Percentiles rank a stretch among this genome's conserved stretches.
phyloP scores from a whole-genome alignment of 1,140 invertebrate species.

The Vanessa tameamea region DNA sequence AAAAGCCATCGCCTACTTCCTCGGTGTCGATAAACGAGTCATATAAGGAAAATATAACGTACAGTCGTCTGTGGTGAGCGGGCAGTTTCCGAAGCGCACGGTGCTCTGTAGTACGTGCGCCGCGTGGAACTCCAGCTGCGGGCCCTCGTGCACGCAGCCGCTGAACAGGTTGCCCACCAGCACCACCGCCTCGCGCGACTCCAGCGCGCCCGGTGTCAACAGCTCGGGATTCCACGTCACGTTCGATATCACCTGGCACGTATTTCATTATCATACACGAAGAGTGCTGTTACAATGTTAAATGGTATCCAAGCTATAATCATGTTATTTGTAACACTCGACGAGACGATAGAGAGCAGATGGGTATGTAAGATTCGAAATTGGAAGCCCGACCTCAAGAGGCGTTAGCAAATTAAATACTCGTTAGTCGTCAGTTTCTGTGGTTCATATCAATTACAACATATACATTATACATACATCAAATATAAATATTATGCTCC shows the following conservation, averaged over 20 bases:
- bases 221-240: constrained; percentile 88
- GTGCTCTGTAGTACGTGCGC: constrained; percentile 83
- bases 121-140: constrained; percentile 88
- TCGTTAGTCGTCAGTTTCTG: background rate
- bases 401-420: too few relatives aligned
- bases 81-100: constrained; percentile 88
- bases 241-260: constrained; percentile 86
- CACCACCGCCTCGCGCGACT: constrained; percentile 83
- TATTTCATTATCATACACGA: too few relatives aligned
- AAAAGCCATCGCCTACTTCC: too few relatives aligned
- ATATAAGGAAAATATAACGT: constrained; percentile 53
- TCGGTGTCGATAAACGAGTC: background rate
- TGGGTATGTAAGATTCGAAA: too few relatives aligned
- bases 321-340: too few relatives aligned
- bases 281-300: too few relatives aligned
- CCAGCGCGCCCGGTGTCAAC: constrained; percentile 84
- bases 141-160: constrained; percentile 92
- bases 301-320: too few relatives aligned
- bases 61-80: constrained; percentile 86
- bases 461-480: too few relatives aligned
- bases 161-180: constrained; percentile 90
- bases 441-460: background rate
- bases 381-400: too few relatives aligned
- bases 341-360: too few relatives aligned
- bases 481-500: background rate